Evolutionary conservation across 1,140 invertebrate species (phyloP).

Genomic region (Kradibia gibbosae): DNA sequence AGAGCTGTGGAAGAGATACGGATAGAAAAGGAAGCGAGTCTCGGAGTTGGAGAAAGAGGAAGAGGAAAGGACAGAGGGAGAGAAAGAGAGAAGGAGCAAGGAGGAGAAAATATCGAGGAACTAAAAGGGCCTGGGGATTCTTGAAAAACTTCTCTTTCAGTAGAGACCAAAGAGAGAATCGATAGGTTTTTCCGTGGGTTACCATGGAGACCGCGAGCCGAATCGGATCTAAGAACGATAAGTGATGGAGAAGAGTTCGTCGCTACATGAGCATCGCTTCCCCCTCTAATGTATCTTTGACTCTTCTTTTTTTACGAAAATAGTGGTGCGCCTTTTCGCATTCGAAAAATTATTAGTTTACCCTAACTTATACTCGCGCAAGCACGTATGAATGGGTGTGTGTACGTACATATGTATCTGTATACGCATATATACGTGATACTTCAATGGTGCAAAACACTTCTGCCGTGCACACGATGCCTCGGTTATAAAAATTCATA

Average conservation of each 20-base stretch:
- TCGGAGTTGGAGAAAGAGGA: conserved; percentile 22
- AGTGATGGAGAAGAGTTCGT: conserved; percentile 57
- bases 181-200: conserved; percentile 73
- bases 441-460: no score
- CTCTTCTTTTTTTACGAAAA: not conserved
- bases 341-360: not conserved
- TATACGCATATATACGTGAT: no score
- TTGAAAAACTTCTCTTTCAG: conserved; percentile 68
- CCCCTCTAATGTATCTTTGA: not conserved
- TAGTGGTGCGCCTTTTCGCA: not conserved
- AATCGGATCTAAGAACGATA: conserved; percentile 59
- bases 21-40: conserved; percentile 51
- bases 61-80: conserved; percentile 13
- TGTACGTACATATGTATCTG: no score
- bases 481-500: no score
- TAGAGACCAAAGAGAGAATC: conserved; percentile 71
- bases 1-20: conserved; percentile 49
- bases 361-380: no score
- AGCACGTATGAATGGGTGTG: no score
- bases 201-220: conserved; percentile 71
- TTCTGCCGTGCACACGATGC: no score
- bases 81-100: conserved; percentile 12
- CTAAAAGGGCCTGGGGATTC: conserved; percentile 56
- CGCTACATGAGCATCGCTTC: conserved; percentile 51
- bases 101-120: conserved; percentile 26